Conservation (phyloP, 2,888 invertebrate genomes). For the Campopleginae sp. region DNA sequence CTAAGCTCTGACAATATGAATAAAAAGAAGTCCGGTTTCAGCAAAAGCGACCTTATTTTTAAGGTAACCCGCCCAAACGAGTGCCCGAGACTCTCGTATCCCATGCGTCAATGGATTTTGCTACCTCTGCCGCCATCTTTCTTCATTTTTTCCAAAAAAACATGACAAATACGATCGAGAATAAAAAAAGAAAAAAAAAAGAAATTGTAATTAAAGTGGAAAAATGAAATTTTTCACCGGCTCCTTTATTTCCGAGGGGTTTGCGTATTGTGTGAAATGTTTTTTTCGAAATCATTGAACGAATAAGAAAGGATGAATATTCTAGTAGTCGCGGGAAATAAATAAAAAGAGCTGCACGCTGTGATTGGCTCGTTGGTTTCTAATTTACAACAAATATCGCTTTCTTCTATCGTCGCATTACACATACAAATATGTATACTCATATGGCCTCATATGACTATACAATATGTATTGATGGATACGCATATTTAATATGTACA, state of each 20-base stretch:
- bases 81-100: constrained; percentile 80
- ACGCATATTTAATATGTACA: constrained; percentile 70
- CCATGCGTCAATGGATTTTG: constrained; percentile 69
- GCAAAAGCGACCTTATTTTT: constrained; percentile 99
- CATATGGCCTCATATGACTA: constrained; percentile 69
- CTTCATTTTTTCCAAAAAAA: constrained; percentile 31
- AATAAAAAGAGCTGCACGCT: constrained; percentile 81
- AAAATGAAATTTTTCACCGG: not conserved
- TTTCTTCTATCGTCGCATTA: constrained; percentile 81
- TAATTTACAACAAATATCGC: constrained; percentile 80
- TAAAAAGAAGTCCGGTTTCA: constrained; percentile 96
- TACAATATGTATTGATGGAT: constrained; percentile 64
- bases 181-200: not conserved
- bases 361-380: constrained; percentile 83
- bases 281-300: constrained; percentile 74
- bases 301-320: constrained; percentile 71
- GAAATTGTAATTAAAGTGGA: constrained; percentile 16
- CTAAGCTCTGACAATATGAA: constrained; percentile 95
- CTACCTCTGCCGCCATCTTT: constrained; percentile 32
- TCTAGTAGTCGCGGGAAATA: constrained; percentile 77
- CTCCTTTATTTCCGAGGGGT: constrained; percentile 61
- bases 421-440: constrained; percentile 68
- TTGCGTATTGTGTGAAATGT: constrained; percentile 61
- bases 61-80: constrained; percentile 92
- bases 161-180: not conserved